Evolutionary conservation across 2,888 invertebrate species (phyloP), one percentile per base, ranked within the genome.

Genomic region (Itoplectis maculator): DNA sequence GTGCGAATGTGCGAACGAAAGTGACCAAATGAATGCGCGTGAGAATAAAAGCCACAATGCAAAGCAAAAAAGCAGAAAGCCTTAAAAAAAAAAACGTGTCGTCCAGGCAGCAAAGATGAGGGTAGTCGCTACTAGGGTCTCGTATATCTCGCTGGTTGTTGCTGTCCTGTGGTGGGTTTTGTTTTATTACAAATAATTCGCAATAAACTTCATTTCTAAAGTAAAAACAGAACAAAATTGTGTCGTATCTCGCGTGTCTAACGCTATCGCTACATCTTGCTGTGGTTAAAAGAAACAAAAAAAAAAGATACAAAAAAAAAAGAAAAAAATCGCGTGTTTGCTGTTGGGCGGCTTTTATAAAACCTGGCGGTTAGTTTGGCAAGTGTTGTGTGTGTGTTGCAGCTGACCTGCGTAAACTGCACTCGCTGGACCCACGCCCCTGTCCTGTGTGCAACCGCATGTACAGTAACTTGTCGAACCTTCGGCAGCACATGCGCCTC

Each of bases 381-480:
- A 91, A 92, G 91, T 92, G 84, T 83, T 86, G 92, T 92, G 92
- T 92, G 92, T 93, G 92, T 93, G 92, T 93, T 93, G 93, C 93
- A 93, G 93, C 92, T 91, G 93, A 93, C 92, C 93, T 92, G 91
- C 93, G 93, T 89, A 93, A 93, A 92, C 93, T 93, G 91, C 93
- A 93, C 92, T 93, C 93, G 90, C 93, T 94, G 92, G 94, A 94
- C 92, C 93, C 94, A 90, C 94, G 95, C 91, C 95, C 95, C 85
- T 95, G 95, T 93, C 94, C 94, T 88, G 94, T 94, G 91, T 95
- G 95, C 93, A 94, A 94, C 90, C 94, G 95, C 91, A 94, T 95
- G 90, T 95, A 95, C 94, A 95, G 95, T 93, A 95, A 95, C 93
- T 93, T 95, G 89, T 95, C 95, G 88, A 95, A 95, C 93, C 93